phyloP scores from a whole-genome alignment of 2,888 invertebrate species.

The Celastrina argiolus region DNA sequence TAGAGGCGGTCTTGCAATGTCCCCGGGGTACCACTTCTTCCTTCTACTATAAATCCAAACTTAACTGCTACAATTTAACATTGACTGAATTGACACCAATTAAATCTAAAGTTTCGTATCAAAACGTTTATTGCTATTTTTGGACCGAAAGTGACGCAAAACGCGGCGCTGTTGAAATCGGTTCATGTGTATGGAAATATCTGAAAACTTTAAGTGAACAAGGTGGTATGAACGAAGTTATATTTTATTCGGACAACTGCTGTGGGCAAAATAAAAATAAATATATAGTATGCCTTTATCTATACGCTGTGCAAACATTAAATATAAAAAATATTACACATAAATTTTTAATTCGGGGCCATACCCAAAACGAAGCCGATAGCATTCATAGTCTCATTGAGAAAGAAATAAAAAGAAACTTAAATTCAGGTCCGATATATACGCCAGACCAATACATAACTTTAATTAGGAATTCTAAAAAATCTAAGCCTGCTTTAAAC shows the following conservation, averaged over 20 bases:
- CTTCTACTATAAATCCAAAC: slow-evolving; percentile 33
- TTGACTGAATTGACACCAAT: slow-evolving; percentile 23
- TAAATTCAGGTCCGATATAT: slow-evolving; percentile 38
- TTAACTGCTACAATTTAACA: slow-evolving; percentile 30
- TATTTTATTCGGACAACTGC: slow-evolving; percentile 28
- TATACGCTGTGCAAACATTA: slow-evolving; percentile 23
- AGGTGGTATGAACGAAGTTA: slow-evolving; percentile 4
- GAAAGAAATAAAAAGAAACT: slow-evolving; percentile 30
- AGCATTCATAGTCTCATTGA: slow-evolving; percentile 37
- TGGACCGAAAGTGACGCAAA: slow-evolving; percentile 35
- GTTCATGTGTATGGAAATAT: slow-evolving; percentile 30
- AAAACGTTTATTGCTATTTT: slow-evolving; percentile 32
- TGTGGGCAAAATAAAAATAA: slow-evolving; percentile 29
- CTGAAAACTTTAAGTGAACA: slow-evolving; percentile 21
- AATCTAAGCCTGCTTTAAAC: slow-evolving; percentile 15
- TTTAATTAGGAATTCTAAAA: slow-evolving; percentile 10
- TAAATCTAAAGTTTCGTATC: slow-evolving; percentile 1
- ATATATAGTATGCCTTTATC: slow-evolving; percentile 22
- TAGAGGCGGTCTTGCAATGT: slow-evolving; percentile 34
- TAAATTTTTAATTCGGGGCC: slow-evolving; percentile 17
- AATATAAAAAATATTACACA: slow-evolving; percentile 24
- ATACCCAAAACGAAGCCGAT: slow-evolving; percentile 31
- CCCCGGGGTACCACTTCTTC: slow-evolving; percentile 32
- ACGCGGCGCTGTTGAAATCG: slow-evolving; percentile 34
- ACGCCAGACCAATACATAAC: slow-evolving; percentile 33